These are phyloP conservation scores for Anguilla megastoma DNA, from an alignment of 2,797 vertebrate species.

Conservation along the genomic window DNA sequence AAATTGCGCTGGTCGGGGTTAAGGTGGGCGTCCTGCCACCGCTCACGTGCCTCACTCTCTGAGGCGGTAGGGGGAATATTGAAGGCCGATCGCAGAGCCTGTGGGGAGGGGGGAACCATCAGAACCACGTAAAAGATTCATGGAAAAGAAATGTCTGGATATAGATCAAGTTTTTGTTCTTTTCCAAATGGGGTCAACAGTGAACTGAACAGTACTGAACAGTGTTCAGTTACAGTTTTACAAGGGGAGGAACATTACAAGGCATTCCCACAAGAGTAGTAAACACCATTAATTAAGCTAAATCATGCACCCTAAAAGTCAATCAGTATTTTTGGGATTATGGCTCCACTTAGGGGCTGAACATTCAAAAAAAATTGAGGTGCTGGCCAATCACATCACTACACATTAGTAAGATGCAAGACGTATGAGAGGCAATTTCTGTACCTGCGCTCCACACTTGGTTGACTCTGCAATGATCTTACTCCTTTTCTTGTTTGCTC, in stretches of 20 bases:
- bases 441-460: constrained; percentile 80
- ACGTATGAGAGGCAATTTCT: not conserved
- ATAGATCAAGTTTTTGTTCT: not conserved
- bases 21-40: constrained; percentile 94
- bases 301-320: too few relatives aligned
- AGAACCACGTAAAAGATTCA: not conserved
- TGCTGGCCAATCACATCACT: not conserved
- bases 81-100: constrained; percentile 87
- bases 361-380: not conserved
- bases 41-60: constrained; percentile 73
- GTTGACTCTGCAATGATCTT: constrained; percentile 81
- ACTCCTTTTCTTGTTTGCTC: constrained; percentile 79
- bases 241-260: not conserved
- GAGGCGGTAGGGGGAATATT: constrained; percentile 75
- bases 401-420: not conserved
- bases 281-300: not conserved
- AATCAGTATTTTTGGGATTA: not conserved
- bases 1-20: constrained; percentile 91
- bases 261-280: not conserved
- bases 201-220: not conserved
- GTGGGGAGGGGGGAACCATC: not conserved
- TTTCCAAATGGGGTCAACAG: not conserved
- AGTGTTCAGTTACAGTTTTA: not conserved
- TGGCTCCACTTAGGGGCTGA: not conserved
- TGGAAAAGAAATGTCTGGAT: not conserved